Evolutionary conservation across 2,113 vertebrate species (phyloP).

Genomic region (Nothoprocta pentlandii): DNA sequence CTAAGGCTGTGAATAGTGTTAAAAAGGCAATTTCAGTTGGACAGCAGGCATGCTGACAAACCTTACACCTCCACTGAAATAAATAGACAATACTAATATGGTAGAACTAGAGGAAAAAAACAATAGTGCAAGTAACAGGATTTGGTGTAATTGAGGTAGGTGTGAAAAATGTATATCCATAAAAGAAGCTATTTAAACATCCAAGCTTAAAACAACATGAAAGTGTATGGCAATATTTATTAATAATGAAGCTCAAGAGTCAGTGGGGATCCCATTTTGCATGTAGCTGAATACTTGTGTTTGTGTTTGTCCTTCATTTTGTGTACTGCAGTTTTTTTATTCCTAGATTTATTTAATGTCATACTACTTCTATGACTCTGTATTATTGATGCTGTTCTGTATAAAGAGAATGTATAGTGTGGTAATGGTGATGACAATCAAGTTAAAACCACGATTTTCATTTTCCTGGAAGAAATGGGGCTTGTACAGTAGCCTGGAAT

Average conservation of each 20-base stretch:
- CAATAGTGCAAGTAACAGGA: neutral
- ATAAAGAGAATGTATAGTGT: neutral
- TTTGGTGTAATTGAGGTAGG: neutral
- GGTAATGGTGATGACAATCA: neutral
- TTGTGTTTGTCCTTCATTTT: neutral
- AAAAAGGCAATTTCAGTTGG: neutral
- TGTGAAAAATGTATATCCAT: neutral
- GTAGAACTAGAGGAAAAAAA: neutral
- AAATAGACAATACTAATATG: neutral
- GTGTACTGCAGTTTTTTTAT: neutral
- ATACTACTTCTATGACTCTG: neutral
- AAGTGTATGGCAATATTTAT: neutral
- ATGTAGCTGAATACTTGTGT: accelerated
- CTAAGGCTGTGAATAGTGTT: neutral
- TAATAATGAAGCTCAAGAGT: neutral
- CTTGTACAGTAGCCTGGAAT: neutral
- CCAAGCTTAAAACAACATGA: neutral
- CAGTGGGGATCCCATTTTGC: neutral
- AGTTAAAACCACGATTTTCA: neutral
- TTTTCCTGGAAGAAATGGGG: neutral
- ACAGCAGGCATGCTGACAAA: neutral
- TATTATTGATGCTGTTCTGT: neutral
- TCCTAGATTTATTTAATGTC: neutral
- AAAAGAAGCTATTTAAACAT: neutral
- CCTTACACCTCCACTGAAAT: neutral